Conservation (phyloP, 2,888 invertebrate species). For the Slavum lentiscoides region DNA sequence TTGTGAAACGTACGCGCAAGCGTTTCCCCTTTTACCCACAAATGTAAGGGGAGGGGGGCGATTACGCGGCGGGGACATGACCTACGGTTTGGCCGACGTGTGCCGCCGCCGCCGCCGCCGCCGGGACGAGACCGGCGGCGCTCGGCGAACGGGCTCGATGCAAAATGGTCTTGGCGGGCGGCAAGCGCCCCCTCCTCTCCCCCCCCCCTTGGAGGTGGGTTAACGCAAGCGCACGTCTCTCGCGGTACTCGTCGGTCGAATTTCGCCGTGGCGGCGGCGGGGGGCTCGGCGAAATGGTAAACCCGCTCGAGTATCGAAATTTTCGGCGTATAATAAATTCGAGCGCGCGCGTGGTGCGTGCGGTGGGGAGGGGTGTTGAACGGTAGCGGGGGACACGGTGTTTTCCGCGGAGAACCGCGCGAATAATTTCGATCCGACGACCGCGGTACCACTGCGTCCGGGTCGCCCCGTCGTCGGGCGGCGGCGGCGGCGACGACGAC, state of each 20-base stretch:
- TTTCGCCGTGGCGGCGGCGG: background rate
- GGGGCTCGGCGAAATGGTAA: slow-evolving; percentile 15
- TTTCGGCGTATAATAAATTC: too few species aligned
- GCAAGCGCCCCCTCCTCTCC: too few species aligned
- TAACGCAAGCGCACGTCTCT: background rate
- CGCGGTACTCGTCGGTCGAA: background rate
- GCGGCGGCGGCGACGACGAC: background rate
- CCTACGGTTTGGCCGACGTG: slow-evolving; percentile 39
- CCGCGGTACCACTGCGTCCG: slow-evolving; percentile 41
- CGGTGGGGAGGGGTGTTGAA: background rate
- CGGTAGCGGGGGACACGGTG: slow-evolving; percentile 2
- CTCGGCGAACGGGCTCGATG: too few species aligned
- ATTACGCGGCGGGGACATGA: slow-evolving; percentile 18
- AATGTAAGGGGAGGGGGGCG: background rate
- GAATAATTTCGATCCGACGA: slow-evolving; percentile 32
- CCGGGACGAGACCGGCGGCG: background rate
- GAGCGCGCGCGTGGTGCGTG: too few species aligned
- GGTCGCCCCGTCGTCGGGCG: background rate
- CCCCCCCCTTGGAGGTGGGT: background rate
- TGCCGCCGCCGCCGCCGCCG: background rate
- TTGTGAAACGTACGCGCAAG: background rate
- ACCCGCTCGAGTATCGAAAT: background rate
- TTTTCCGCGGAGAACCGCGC: background rate
- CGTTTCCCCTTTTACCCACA: background rate
- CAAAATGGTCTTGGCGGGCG: too few species aligned